A percentile compares a stretch with the other conserved stretches of the same genome.
These are phyloP conservation scores for Coelopa frigida DNA, from an alignment of 1,140 invertebrate genomes.

Conservation along the genomic window DNA sequence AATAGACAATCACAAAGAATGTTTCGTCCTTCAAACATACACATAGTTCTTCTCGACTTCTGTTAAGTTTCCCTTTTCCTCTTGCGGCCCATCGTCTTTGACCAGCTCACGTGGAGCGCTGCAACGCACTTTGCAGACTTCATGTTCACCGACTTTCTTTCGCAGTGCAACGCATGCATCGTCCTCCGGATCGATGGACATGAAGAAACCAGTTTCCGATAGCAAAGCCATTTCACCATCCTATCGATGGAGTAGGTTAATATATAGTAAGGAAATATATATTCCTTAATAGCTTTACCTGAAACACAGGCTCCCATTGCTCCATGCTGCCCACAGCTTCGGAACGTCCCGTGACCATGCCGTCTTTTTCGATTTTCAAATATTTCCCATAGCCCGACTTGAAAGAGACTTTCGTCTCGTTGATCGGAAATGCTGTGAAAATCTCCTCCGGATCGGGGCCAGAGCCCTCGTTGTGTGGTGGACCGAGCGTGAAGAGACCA, in stretches of 20 bases:
- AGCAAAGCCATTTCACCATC: conserved; percentile 75
- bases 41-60: conserved; percentile 94
- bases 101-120: conserved; percentile 28
- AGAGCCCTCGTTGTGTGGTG: conserved; percentile 75
- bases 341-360: conserved; percentile 74
- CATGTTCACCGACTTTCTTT: conserved; percentile 58
- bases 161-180: conserved; percentile 71
- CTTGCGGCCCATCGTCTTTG: conserved; percentile 60
- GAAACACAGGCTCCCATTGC: conserved; percentile 92
- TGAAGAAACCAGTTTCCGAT: conserved; percentile 70
- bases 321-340: conserved; percentile 90
- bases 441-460: conserved; percentile 89
- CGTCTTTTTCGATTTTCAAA: conserved; percentile 70
- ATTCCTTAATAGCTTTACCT: conserved; percentile 50
- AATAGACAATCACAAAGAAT: background rate
- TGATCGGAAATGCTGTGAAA: conserved; percentile 80
- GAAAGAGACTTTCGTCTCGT: conserved; percentile 79
- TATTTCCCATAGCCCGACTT: conserved; percentile 98
- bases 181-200: conserved; percentile 72
- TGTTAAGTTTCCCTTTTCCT: conserved; percentile 75
- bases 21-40: conserved; percentile 55
- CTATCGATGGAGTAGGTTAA: background rate
- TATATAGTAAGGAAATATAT: too few species aligned
- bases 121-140: conserved; percentile 47
- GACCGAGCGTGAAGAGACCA: conserved; percentile 83